Conservation (phyloP, 2,888 invertebrate species). For the Lasiommata megera region DNA sequence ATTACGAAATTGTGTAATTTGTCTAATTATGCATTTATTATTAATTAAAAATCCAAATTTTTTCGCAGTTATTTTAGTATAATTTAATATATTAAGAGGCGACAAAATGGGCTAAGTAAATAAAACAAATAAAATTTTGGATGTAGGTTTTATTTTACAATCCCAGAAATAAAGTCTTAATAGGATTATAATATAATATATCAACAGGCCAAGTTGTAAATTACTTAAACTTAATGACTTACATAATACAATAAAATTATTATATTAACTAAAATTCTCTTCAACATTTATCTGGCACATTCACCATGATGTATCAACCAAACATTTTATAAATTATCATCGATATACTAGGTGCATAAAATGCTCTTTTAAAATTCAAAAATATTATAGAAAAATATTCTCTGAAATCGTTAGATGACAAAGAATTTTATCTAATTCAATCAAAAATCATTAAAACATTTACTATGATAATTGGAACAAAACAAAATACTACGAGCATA, state of each 20-base stretch:
- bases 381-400: constrained; percentile 81
- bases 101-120: constrained; percentile 2
- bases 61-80: too few species aligned
- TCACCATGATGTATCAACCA: constrained; percentile 75
- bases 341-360: constrained; percentile 73
- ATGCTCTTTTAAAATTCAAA: constrained; percentile 70
- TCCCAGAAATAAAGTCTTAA: constrained; percentile 81
- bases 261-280: constrained; percentile 80
- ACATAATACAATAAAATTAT: constrained; percentile 80
- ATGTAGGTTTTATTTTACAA: constrained; percentile 80
- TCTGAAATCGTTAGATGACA: constrained; percentile 67
- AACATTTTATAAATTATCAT: constrained; percentile 63
- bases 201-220: constrained; percentile 81
- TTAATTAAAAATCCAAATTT: too few species aligned
- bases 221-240: constrained; percentile 82
- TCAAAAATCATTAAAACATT: constrained; percentile 47
- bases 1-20: too few species aligned
- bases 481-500: constrained; percentile 17
- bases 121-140: constrained; percentile 34
- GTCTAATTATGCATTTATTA: too few species aligned
- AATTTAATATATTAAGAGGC: too few species aligned
- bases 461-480: constrained; percentile 36
- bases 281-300: constrained; percentile 77
- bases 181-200: constrained; percentile 78
- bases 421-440: constrained; percentile 63